A percentile compares a stretch with the other conserved stretches of the same genome.
Conservation (phyloP, 2,888 invertebrate species). For the Trachelus tabidus region DNA sequence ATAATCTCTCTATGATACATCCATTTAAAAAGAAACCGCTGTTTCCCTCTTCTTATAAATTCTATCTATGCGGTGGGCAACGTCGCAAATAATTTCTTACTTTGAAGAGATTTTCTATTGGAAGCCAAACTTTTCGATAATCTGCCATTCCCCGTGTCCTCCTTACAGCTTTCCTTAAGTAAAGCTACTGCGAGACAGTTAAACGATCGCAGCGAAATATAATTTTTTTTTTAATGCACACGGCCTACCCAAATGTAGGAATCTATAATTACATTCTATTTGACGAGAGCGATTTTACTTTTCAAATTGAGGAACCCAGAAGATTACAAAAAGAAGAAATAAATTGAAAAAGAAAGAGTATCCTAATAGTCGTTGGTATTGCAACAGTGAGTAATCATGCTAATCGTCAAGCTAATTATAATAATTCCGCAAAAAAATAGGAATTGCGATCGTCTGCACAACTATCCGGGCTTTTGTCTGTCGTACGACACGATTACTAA, state of each 20-base stretch:
- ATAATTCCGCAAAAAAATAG: not conserved
- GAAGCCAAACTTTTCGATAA: not conserved
- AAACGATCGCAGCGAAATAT: not conserved
- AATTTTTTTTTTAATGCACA: not conserved
- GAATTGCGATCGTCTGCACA: not conserved
- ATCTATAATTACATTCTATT: not conserved
- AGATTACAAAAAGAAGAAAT: not conserved
- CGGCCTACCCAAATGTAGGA: not conserved
- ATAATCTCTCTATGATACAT: not conserved
- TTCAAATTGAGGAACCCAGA: not conserved
- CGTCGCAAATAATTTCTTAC: not conserved
- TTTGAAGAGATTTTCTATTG: not conserved
- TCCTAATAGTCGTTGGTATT: not conserved
- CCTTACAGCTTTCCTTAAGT: not conserved
- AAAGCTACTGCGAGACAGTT: not conserved
- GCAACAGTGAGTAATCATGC: not conserved
- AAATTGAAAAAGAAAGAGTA: not conserved
- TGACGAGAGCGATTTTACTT: not conserved
- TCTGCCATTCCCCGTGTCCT: not conserved
- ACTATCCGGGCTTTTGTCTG: slow-evolving; percentile 11
- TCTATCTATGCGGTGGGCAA: not conserved
- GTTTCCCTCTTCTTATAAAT: not conserved
- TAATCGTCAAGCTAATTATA: not conserved
- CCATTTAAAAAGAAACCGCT: not conserved
- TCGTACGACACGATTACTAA: slow-evolving; percentile 16